Conservation (phyloP, 2,888 invertebrate species). For the Operophtera brumata region DNA sequence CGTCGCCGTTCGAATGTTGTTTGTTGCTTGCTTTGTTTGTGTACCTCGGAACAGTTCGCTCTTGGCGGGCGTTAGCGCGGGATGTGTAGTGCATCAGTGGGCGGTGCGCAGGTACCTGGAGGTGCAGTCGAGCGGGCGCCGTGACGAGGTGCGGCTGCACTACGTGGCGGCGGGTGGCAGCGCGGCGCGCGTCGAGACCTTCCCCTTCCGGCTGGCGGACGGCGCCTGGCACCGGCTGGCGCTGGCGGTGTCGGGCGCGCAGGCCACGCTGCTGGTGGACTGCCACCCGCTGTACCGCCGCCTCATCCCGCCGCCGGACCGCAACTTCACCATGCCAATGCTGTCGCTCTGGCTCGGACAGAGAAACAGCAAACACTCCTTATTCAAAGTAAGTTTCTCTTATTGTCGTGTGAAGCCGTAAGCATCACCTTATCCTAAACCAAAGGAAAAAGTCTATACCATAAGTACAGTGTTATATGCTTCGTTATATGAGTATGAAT, state of each 20-base stretch:
- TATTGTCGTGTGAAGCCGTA: neutral
- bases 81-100: conserved; percentile 51
- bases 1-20: conserved; percentile 60
- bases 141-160: conserved; percentile 92
- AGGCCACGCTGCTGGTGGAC: conserved; percentile 91
- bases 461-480: too few species aligned
- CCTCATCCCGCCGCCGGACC: conserved; percentile 87
- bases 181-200: conserved; percentile 88
- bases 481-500: too few species aligned
- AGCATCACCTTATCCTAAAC: neutral
- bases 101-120: conserved; percentile 88
- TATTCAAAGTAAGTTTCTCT: conserved; percentile 87
- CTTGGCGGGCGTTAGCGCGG: conserved; percentile 46
- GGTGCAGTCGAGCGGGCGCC: conserved; percentile 93
- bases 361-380: conserved; percentile 90
- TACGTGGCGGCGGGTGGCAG: conserved; percentile 85
- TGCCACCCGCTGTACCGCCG: conserved; percentile 92
- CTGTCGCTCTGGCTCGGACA: conserved; percentile 93
- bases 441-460: too few species aligned
- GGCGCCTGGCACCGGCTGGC: conserved; percentile 93
- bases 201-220: conserved; percentile 93
- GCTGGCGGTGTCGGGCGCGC: conserved; percentile 90
- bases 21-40: conserved; percentile 78
- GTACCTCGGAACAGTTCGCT: conserved; percentile 81
- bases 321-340: conserved; percentile 87